Evolutionary conservation across 2,888 invertebrate species (phyloP).

Genomic region (Pachycephus smyrnensis): DNA sequence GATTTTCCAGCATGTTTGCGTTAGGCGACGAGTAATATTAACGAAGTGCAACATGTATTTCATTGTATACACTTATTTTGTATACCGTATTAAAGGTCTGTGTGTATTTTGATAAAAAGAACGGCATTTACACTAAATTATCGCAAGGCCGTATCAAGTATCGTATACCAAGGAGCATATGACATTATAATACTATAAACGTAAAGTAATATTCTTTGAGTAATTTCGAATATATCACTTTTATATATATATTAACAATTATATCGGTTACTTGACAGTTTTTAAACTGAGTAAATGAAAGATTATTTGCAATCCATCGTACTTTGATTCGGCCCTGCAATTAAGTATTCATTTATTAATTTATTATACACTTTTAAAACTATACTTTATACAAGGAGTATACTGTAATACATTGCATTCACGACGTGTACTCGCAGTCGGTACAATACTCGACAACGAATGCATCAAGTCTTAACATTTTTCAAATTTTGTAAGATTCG

Average conservation of each 20-base stretch:
- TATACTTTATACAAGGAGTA: slow-evolving; percentile 23
- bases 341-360: slow-evolving; percentile 16
- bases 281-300: background rate
- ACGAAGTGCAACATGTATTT: background rate
- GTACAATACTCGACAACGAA: background rate
- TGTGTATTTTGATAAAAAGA: background rate
- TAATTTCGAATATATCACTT: background rate
- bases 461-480: background rate
- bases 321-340: background rate
- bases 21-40: slow-evolving; percentile 20
- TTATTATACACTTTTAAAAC: slow-evolving; percentile 12
- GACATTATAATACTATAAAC: background rate
- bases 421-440: background rate
- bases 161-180: background rate
- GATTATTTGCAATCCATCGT: background rate
- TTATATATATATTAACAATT: background rate
- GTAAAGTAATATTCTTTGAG: background rate
- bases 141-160: background rate
- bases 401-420: slow-evolving; percentile 15
- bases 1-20: slow-evolving; percentile 54
- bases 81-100: background rate
- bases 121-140: background rate
- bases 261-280: background rate
- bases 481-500: background rate
- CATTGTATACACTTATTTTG: slow-evolving; percentile 1